Evolutionary conservation across 2,888 invertebrate species (phyloP), one percentile per base, ranked within the genome.

Genomic region (Apoderus coryli): DNA sequence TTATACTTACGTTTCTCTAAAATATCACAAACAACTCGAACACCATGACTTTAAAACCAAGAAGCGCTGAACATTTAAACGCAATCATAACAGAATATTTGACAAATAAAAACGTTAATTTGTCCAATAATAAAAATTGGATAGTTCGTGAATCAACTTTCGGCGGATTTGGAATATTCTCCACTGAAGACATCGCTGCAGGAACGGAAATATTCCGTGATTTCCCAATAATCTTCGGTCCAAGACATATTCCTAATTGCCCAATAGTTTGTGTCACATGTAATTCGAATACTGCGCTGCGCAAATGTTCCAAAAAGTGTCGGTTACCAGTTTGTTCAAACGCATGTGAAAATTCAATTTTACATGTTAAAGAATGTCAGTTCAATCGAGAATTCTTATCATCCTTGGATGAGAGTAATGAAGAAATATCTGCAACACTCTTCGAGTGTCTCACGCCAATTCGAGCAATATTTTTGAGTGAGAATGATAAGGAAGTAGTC

Each of bases 121-220:
- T n/a, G n/a, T n/a, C n/a, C n/a, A n/a, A 42, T 13, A 44, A 59
- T 44, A 45, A 50, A 23, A 59, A 61, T 46, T 80, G 80, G 77
- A 62, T 52, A 33, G 60, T 82, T 33, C 59, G 52, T 29, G 57
- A 64, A 39, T 78, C 80, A 1, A 45, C 56, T 10, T 49, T 74
- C 4, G 70, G 73, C 25, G 82, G 81, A 4, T 70, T 78, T 12
- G 82, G 82, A 3, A 51, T 84, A 2, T 67, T 81, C 42, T 76
- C 81, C 10, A 66, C 60, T 3, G 63, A 69, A 37, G 69, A 78
- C 46, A 72, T 82, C 23, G 52, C 58, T 33, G 50, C 63, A 15
- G 78, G 79, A 22, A 78, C 81, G 53, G 53, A 76, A 15, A 66
- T 85, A 29, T 80, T 76, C 47, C 61, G 65, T 7, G 84, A 84